Base-by-base conservation (phyloP, 2,797 vertebrate species). In the Sebastes variabilis region DNA sequence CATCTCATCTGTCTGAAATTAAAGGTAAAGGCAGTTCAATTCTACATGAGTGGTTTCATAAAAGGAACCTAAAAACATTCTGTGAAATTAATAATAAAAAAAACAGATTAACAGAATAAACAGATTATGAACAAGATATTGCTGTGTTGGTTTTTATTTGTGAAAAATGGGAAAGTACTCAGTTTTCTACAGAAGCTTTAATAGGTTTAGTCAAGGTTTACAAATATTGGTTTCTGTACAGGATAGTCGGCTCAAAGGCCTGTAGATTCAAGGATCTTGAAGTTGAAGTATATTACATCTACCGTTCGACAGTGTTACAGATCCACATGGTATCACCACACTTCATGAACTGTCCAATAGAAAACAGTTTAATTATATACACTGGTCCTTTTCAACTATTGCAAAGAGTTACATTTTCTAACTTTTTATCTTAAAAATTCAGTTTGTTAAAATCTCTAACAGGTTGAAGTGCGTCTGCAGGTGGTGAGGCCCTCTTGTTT, bases 151-250 rank as follows among this genome's bases (percentile, higher is more conserved):
- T 65, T 87, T 91, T 91, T 88, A 89, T 88, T 87, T 66, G 27
- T 80, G 72, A 87, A 89, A 86, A 91, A 90, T 60, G 54, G 69
- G 82, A 73, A 85, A 80, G 32, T 49, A 72, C 38, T 85, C 59
- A 66, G n/a, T 88, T 93, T 87, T 93, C 95, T 96, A 96, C 87
- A 86, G 89, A 95, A 95, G 95, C 95, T 95, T 96, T 93, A 95
- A 92, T 94, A 75, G 11, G 27, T 85, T 88, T 36, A 83, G 22
- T 89, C 59, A 76, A 86, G 52, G 72, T 87, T 87, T 85, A 88
- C 88, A 88, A 71, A 83, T n/a, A 16, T 54, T 58, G 16, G 14
- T 85, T 74, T 76, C 70, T 89, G 84, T 91, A 90, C 87, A 92
- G 38, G 66, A 79, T 65, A 10, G n/a, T 69, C 52, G 38, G 32